Evolutionary conservation across 1,140 invertebrate genomes (phyloP).

Genomic region (Kradibia gibbosae): DNA sequence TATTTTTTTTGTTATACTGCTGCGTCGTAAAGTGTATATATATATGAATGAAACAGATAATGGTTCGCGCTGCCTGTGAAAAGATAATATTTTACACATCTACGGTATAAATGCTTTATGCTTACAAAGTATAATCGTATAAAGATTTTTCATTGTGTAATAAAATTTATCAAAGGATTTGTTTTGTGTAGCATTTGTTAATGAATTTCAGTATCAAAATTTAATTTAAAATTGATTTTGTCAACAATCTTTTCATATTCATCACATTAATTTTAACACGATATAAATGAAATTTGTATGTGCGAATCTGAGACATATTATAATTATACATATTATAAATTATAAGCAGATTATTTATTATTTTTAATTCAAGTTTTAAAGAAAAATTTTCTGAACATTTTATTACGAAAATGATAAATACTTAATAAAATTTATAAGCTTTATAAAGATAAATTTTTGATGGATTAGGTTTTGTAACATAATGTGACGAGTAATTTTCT

Average conservation of each 20-base stretch:
- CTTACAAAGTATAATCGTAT: constrained; percentile 31
- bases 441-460: background rate
- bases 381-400: background rate
- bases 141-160: background rate
- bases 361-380: background rate
- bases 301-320: background rate
- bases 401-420: background rate
- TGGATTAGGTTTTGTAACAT: constrained; percentile 3
- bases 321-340: background rate
- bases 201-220: background rate
- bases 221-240: background rate
- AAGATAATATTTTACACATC: constrained; percentile 20
- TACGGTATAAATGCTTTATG: constrained; percentile 4
- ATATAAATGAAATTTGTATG: background rate
- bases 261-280: background rate
- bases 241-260: background rate
- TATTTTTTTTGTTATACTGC: constrained; percentile 26
- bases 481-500: constrained; percentile 1
- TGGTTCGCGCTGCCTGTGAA: background rate
- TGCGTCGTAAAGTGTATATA: background rate
- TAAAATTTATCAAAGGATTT: background rate
- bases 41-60: background rate
- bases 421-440: background rate
- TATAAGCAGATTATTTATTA: background rate
- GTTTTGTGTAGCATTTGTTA: background rate